Base-by-base conservation (phyloP, 2,797 vertebrate genomes). In the Leptodactylus fallax region DNA sequence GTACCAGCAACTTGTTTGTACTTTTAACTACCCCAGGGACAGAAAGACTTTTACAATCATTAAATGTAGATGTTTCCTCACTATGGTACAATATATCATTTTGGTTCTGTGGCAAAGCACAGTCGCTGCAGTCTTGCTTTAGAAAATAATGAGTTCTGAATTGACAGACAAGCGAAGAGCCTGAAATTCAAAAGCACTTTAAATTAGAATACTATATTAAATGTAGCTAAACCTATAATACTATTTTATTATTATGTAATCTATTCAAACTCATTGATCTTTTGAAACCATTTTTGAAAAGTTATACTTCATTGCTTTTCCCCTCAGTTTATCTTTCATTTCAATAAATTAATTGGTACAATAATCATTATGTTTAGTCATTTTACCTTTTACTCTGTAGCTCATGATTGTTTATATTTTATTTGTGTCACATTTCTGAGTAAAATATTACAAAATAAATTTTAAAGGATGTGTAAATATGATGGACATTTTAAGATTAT, bases 1-100 rank as follows among this genome's bases (percentile, higher is more conserved):
- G 53, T 89, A 71, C 88, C 80, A 83, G 85, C 61, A 83, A 79
- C 61, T 87, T 89, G 88, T 83, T 81, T 86, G 79, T 86, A 89
- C 84, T 83, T 86, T 85, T 88, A 83, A 60, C 27, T 79, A 87
- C 85, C 85, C 79, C 53, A 83, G 85, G 74, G 80, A 89, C 36
- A 86, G 74, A 86, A 83, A 86, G 71, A 82, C 69, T 86, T 89
- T 89, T 89, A 86, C 72, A 83, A 45, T 86, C 72, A 79, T 86
- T 83, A 79, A 86, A 89, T 89, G 83, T 76, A 89, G 79, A 85
- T 85, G 79, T 76, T 85, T 71, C 45, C 25, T 55, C 81, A 61
- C 65, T 85, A 85, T 19, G 27, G 56, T 74, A 85, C 77, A 80
- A 61, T 63, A 85, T 85, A 80, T 85, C 45, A 85, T 63, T 56